phyloP scores from a whole-genome alignment of 2,888 invertebrate genomes.

The Orthosia gothica region DNA sequence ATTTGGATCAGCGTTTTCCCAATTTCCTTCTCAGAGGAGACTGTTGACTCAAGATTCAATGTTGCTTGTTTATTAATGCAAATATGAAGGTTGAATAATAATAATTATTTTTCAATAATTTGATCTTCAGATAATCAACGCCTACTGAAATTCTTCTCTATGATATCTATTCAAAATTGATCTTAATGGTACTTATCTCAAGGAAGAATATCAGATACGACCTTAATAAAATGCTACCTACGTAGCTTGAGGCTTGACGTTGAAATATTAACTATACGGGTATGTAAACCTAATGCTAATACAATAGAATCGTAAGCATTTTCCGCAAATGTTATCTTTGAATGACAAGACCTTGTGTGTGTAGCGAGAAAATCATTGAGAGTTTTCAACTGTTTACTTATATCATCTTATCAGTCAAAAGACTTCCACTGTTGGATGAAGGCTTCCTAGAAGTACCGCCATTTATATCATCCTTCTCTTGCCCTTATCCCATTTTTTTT shows the following conservation, averaged over 20 bases:
- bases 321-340: constrained; percentile 50
- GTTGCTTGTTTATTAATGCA: constrained; percentile 9
- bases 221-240: constrained; percentile 65
- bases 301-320: constrained; percentile 40
- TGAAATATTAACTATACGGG: constrained; percentile 27
- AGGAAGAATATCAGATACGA: constrained; percentile 39
- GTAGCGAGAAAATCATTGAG: constrained; percentile 16
- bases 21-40: constrained; percentile 10
- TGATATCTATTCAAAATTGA: constrained; percentile 30
- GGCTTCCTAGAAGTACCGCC: not conserved
- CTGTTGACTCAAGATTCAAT: constrained; percentile 7
- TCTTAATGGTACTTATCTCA: constrained; percentile 44
- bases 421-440: not conserved
- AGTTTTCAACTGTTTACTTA: not conserved
- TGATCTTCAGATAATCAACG: not conserved
- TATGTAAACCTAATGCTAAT: constrained; percentile 32
- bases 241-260: constrained; percentile 23
- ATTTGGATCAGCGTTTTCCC: constrained; percentile 17
- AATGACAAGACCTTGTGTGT: constrained; percentile 19
- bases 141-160: constrained; percentile 8
- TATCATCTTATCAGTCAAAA: not conserved
- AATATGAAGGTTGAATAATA: not conserved
- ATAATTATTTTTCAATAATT: not conserved
- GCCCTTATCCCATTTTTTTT: not conserved
- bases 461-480: not conserved